Conservation (phyloP, 2,888 invertebrate species). For the Dermolepida albohirtum region DNA sequence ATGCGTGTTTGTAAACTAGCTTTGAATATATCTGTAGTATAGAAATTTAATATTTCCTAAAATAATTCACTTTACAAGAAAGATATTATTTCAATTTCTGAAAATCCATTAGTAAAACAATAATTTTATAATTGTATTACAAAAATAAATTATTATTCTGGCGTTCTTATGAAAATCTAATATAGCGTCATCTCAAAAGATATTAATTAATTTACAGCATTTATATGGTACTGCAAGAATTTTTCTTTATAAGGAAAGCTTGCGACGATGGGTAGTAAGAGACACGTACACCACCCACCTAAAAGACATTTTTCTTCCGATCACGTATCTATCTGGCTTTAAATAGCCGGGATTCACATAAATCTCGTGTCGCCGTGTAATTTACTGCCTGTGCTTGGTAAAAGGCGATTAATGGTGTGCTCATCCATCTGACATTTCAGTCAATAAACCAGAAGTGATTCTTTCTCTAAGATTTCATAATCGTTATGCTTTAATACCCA, state of each 20-base stretch:
- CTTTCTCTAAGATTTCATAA: conserved; percentile 32
- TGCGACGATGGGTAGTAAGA: conserved; percentile 12
- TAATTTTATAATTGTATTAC: no score
- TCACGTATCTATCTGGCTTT: conserved; percentile 43
- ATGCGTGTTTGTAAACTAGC: no score
- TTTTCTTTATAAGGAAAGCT: conserved; percentile 19
- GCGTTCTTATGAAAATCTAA: no score
- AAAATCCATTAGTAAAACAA: no score
- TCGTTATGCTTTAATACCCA: neutral
- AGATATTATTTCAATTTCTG: no score
- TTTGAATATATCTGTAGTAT: no score
- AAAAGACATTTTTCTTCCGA: conserved; percentile 42
- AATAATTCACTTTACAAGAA: no score
- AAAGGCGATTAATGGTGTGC: conserved; percentile 40
- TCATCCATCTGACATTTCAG: conserved; percentile 25
- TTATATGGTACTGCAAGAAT: conserved; percentile 10
- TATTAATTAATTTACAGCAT: conserved; percentile 1
- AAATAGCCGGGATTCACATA: conserved; percentile 42
- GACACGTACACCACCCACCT: conserved; percentile 35
- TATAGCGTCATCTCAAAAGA: no score
- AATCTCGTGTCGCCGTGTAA: conserved; percentile 38
- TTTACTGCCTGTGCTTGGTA: conserved; percentile 39
- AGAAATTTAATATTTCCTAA: no score
- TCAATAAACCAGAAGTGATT: conserved; percentile 32
- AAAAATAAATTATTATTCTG: no score